Evolutionary conservation across 2,888 invertebrate species (phyloP).

Genomic region (Idaea straminata): DNA sequence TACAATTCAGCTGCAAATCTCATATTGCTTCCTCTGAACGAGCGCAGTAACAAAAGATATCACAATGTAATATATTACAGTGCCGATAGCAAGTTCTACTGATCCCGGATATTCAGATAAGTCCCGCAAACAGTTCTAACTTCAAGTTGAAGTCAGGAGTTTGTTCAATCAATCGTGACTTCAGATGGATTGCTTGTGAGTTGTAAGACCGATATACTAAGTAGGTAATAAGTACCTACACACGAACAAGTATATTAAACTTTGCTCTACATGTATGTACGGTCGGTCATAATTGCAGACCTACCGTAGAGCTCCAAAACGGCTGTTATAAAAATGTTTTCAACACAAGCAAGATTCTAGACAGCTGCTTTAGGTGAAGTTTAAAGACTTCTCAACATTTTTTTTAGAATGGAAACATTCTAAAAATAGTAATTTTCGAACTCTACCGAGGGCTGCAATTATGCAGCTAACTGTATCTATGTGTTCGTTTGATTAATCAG

Average conservation of each 20-base stretch:
- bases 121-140: slow-evolving; percentile 44
- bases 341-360: too few species aligned
- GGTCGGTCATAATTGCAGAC: too few species aligned
- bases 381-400: too few species aligned
- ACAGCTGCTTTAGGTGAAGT: too few species aligned
- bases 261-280: neutral
- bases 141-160: slow-evolving; percentile 44
- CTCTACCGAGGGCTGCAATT: too few species aligned
- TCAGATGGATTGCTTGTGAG: slow-evolving; percentile 12
- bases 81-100: neutral
- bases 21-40: neutral
- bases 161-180: slow-evolving; percentile 53
- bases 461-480: too few species aligned
- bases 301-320: too few species aligned
- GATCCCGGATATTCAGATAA: slow-evolving; percentile 40
- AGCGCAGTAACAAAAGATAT: neutral
- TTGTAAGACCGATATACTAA: neutral
- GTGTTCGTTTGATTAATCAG: too few species aligned
- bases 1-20: neutral
- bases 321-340: too few species aligned
- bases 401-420: too few species aligned
- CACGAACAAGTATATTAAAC: slow-evolving; percentile 10
- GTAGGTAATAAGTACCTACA: slow-evolving; percentile 1
- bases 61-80: neutral
- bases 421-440: too few species aligned